Evolutionary conservation across 53 echinoderm and acorn worm species (phyloP).

Genomic region (Patiria pectinifera): DNA sequence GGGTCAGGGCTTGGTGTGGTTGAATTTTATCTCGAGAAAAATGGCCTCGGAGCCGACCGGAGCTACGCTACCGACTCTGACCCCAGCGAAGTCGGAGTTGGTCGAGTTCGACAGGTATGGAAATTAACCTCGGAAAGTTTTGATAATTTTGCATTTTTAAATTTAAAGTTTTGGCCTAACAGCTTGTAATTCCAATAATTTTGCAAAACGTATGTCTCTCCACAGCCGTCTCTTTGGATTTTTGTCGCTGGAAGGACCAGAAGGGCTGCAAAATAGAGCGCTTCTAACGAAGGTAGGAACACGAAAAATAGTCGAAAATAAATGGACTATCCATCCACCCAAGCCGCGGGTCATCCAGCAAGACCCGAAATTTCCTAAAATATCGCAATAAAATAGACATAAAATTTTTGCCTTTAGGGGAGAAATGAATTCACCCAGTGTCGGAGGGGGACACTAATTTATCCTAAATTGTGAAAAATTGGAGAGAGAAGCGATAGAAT

Average conservation of each 20-base stretch:
- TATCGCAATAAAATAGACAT: constrained; percentile 40
- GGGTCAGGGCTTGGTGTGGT: constrained; percentile 57
- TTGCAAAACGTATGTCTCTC: constrained; percentile 51
- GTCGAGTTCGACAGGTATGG: constrained; percentile 73
- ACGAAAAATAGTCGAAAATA: constrained; percentile 31
- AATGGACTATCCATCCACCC: constrained; percentile 60
- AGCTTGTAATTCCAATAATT: constrained; percentile 27
- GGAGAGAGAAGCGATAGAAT: neutral
- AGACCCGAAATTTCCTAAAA: constrained; percentile 45
- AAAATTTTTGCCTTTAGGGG: neutral
- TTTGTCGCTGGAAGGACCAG: constrained; percentile 86
- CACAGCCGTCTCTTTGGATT: constrained; percentile 97
- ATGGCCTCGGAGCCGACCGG: constrained; percentile 64
- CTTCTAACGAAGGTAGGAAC: constrained; percentile 89
- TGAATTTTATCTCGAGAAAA: constrained; percentile 52
- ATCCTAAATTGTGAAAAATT: constrained; percentile 1
- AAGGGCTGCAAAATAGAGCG: constrained; percentile 87
- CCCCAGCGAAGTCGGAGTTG: constrained; percentile 72
- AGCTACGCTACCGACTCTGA: constrained; percentile 58
- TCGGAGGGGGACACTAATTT: constrained; percentile 20
- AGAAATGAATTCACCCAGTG: neutral
- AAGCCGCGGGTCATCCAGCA: constrained; percentile 53
- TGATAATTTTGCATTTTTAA: constrained; percentile 49
- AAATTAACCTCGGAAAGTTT: constrained; percentile 63
- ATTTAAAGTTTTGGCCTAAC: constrained; percentile 44